Base-by-base conservation (phyloP, 2,113 vertebrate genomes). In the Erythrocercus mccallii region DNA sequence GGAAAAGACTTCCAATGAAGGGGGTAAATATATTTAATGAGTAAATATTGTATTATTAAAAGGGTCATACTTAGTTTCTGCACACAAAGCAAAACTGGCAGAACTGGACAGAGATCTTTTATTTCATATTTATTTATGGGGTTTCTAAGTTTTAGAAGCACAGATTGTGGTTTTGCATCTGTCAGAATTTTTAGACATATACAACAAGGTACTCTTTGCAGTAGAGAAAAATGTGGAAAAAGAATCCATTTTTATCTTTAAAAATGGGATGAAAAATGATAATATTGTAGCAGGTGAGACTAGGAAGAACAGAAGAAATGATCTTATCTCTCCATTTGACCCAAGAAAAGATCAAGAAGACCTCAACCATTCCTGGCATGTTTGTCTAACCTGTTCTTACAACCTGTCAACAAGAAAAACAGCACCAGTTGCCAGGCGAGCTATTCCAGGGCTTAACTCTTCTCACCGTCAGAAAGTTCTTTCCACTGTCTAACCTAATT, bases 301-400 rank as follows among this genome's bases (percentile, higher is more conserved):
- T 86, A 51, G 14, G 44, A 93, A 90, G 80, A 90, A 78, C 50
- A 81, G 68, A 84, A 81, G 68, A 84, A 83, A 11, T 44, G 68
- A 94, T 92, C 35, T 95, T 96, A 95, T 94, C 94, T 92, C 68
- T 73, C 19, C 16, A 23, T 95, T 93, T 94, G 71, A 77, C 82
- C 76, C 68, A 93, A 86, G 76, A 66, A 95, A 90, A 73, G 54
- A 93, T 86, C 79, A 96, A 93, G 82, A 62, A 93, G 76, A 90
- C 90, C 82, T 94, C 94, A 96, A 94, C 86, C 72, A 58, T 93
- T 90, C 68, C 68, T 74, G 88, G 88, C 72, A 92, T 88, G 88
- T 96, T 96, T 95, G 88, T 83, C 68, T 95, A 94, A 95, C 92
- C 86, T 95, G 64, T 92, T 92, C 94, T 92, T 94, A 54, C 58